phyloP scores from a whole-genome alignment of 2,113 vertebrate genomes.

The Silurus asotus region DNA sequence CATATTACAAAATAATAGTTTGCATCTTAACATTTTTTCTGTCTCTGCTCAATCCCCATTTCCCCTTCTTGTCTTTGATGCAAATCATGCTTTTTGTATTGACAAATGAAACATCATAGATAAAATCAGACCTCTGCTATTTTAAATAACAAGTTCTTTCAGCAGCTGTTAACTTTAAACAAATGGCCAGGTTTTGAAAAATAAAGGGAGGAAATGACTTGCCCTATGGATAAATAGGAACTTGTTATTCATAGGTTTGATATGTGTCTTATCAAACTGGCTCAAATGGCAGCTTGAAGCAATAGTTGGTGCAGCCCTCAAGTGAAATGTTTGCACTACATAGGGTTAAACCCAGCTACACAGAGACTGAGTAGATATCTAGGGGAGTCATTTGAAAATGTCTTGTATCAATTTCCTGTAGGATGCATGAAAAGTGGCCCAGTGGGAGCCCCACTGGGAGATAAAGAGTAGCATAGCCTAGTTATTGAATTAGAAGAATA shows the following conservation, averaged over 20 bases:
- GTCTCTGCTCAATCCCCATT: background rate
- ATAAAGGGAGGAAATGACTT: slow-evolving; percentile 14
- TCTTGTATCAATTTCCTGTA: slow-evolving; percentile 38
- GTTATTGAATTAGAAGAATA: slow-evolving; percentile 1
- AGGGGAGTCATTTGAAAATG: slow-evolving; percentile 17
- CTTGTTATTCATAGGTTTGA: slow-evolving; percentile 48
- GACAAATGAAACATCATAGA: slow-evolving; percentile 22
- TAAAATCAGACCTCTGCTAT: background rate
- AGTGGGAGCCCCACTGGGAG: background rate
- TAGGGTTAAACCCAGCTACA: slow-evolving; percentile 18
- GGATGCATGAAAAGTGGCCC: background rate
- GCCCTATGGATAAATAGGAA: slow-evolving; percentile 15
- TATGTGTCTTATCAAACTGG: slow-evolving; percentile 30
- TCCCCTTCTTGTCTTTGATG: background rate
- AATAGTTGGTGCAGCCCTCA: background rate
- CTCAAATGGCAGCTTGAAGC: slow-evolving; percentile 11
- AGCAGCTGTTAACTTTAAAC: slow-evolving; percentile 35
- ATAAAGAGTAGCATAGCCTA: background rate
- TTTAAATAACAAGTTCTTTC: slow-evolving; percentile 19
- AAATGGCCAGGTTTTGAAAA: slow-evolving; percentile 19
- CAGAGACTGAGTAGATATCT: background rate
- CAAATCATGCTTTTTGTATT: slow-evolving; percentile 12
- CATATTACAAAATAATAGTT: background rate
- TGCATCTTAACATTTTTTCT: background rate
- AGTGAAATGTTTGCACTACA: slow-evolving; percentile 10